Conservation (phyloP, 2,113 vertebrate genomes). For the Mystacornis crossleyi region DNA sequence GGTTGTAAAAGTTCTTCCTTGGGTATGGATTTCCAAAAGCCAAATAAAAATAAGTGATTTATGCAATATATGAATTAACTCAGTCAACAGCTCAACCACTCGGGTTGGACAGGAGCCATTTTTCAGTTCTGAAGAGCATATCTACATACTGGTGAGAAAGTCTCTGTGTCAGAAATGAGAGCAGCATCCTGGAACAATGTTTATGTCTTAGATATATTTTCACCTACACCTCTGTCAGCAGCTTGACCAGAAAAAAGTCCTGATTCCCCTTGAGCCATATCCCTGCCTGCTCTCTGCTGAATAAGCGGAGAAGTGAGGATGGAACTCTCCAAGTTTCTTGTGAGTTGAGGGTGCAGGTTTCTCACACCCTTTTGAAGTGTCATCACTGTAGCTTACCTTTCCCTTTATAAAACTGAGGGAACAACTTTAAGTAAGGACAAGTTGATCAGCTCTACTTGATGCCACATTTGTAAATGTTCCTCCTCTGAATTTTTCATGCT, state of each 20-base stretch:
- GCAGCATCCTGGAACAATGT: neutral
- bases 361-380: neutral
- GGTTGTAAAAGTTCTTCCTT: neutral
- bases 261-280: neutral
- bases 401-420: neutral
- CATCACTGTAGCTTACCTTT: neutral
- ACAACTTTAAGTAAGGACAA: neutral
- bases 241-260: neutral
- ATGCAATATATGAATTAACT: neutral
- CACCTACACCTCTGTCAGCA: neutral
- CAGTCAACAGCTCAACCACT: neutral
- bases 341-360: rapidly evolving
- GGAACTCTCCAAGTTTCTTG: neutral
- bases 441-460: neutral
- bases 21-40: neutral
- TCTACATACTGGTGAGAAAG: neutral
- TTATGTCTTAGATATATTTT: neutral
- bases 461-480: neutral
- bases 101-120: neutral
- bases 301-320: neutral
- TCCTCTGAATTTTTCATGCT: neutral
- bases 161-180: neutral
- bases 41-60: neutral
- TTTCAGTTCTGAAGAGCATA: neutral
- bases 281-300: neutral